Base-by-base conservation (phyloP, 2,113 vertebrate species). In the Corydoras maculifer region DNA sequence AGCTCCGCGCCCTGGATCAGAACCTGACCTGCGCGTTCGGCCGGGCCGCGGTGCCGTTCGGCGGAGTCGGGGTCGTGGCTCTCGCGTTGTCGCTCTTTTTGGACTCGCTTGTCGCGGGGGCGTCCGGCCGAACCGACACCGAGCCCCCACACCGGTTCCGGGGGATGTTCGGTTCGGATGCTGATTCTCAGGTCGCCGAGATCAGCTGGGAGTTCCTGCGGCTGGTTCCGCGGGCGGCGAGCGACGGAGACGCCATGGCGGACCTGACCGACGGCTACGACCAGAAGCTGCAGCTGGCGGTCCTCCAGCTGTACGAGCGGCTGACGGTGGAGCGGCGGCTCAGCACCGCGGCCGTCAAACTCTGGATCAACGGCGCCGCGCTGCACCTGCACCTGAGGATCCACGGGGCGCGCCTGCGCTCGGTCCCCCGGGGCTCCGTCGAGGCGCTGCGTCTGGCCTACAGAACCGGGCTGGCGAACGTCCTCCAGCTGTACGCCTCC, bases 351-450 rank as follows among this genome's bases (percentile, higher is more conserved):
- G 79, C 83, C 8, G 80, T 90, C 75, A 87, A 84, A 72, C 86
- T 88, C 71, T 91, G 88, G 89, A 30, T 90, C 74, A 80, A 78
- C 0, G 89, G 89, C 51, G 86, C 87, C 10, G 88, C 85, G 0
- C 15, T 91, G 72, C 88, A 91, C 70, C 81, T 90, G 31, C 89
- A 91, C 75, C 68, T 90, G 53, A 86, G 86, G 62, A 82, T 91
- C 53, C 89, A 91, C 32, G 83, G 88, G 78, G 86, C 87, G 5
- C 85, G 88, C 15, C 70, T 88, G 31, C 25, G 77, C 1, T 87
- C 86, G 5, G 83, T 86, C 14, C 85, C 87, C 0, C 14, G 32
- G 1, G 88, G 88, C 60, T 86, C 86, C 3, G 85, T 77, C 0
- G 80, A 83, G 59, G 87, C 88, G 0, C 77, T 90, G 62, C 82